Evolutionary conservation across 1,140 invertebrate genomes (phyloP), one percentile per base, ranked within the genome.

Genomic region (Agraylea sexmaculata): DNA sequence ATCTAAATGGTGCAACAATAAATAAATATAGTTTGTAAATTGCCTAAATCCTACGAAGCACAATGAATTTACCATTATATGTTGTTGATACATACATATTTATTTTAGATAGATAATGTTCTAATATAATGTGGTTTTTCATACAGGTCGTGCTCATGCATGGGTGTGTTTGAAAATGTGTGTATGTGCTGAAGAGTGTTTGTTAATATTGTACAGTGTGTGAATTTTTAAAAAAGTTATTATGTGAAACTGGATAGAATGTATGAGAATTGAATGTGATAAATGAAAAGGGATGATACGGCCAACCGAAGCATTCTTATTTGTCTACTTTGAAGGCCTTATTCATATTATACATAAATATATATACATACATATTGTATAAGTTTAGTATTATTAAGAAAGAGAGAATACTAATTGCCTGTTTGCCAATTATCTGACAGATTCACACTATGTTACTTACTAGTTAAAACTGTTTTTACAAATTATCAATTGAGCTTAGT

Each of bases 81-180:
- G 45, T 50, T 50, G 45, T 50, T 50, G 36, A 47, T 44, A 50
- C n/a, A 46, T 44, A 49, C 42, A 42, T 47, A 47, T 50, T 50
- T 50, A 50, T 50, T 50, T 50, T 50, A 50, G 45, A 50, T 50
- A 50, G 48, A 50, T 50, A 47, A 50, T 47, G 48, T 47, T 41
- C 45, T n/a, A n/a, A n/a, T n/a, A 46, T 42, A 46, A 46, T 30
- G 47, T 44, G 45, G n/a, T 47, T 46, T 43, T 43, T 38, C 37
- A 37, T 49, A 42, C 40, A 27, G 36, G 35, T 29, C 39, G 32
- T 36, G 41, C 12, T 10, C 35, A 33, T 27, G 25, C 16, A 27
- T 21, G 7, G 16, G 36, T 13, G 35, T 38, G 45, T 22, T 29
- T 21, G 32, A 29, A 28, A n/a, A 42, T n/a, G n/a, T 25, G 28